phyloP scores from a whole-genome alignment of 2,797 vertebrate genomes.

The Clarias platycephalus region DNA sequence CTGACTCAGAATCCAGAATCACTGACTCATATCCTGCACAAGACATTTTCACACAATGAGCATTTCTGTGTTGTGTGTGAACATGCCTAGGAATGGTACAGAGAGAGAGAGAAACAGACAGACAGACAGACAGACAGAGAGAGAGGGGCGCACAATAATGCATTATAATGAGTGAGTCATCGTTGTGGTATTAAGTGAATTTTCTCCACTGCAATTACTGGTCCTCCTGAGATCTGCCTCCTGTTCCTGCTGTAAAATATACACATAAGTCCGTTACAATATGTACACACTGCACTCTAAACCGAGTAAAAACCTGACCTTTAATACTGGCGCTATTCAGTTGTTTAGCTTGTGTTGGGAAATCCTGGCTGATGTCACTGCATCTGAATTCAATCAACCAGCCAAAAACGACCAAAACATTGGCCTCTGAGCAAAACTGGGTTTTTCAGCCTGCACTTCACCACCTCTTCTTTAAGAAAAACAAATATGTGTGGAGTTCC shows the following conservation, averaged over 20 bases:
- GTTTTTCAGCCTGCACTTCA: neutral
- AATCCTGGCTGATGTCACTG: neutral
- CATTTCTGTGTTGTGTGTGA: constrained; percentile 13
- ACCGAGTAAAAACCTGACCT: neutral
- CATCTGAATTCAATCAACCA: neutral
- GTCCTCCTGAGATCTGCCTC: neutral
- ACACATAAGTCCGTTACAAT: neutral
- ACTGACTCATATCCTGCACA: constrained; percentile 42
- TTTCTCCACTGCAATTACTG: neutral
- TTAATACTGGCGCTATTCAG: neutral
- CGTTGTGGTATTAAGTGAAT: neutral
- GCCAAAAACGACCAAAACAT: neutral
- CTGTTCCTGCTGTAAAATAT: neutral
- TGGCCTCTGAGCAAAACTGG: neutral
- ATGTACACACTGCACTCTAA: neutral
- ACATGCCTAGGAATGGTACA: neutral
- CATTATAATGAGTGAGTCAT: constrained; percentile 7
- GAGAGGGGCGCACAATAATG: neutral
- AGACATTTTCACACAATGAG: constrained; percentile 26
- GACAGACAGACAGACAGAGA: neutral
- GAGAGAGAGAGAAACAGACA: neutral
- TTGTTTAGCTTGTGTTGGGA: neutral
- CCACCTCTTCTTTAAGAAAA: neutral
- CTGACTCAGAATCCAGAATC: constrained; percentile 24
- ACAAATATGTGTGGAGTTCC: neutral